Conservation (phyloP, 2,888 invertebrate genomes). For the Eupithecia pulchellata region DNA sequence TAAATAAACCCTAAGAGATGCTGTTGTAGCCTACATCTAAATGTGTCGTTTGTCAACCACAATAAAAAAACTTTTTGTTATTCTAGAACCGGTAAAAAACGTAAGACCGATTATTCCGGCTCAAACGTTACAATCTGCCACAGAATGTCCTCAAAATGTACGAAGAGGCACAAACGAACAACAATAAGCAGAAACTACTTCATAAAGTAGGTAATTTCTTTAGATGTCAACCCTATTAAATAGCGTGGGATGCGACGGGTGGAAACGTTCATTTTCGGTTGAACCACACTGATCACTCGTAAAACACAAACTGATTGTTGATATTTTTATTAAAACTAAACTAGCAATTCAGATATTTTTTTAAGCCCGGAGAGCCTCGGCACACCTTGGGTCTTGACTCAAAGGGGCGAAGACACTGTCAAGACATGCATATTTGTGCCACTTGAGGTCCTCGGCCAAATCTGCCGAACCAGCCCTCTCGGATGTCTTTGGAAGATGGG, state of each 20-base stretch:
- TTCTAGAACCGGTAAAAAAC: neutral
- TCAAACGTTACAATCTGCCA: neutral
- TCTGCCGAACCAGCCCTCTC: too few relatives aligned
- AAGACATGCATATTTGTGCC: too few relatives aligned
- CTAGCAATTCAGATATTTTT: too few relatives aligned
- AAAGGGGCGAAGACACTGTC: too few relatives aligned
- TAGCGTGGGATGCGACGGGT: slow-evolving; percentile 49
- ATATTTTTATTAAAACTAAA: too few relatives aligned
- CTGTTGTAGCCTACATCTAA: neutral
- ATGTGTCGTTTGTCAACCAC: neutral
- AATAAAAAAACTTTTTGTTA: neutral
- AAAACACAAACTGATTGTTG: neutral
- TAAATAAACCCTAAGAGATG: too few relatives aligned
- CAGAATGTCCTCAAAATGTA: neutral
- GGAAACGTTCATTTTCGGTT: slow-evolving; percentile 64
- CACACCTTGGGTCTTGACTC: too few relatives aligned
- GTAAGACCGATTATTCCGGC: neutral
- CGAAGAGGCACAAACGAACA: slow-evolving; percentile 8
- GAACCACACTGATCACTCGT: neutral
- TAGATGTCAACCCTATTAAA: slow-evolving; percentile 54
- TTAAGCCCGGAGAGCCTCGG: too few relatives aligned
- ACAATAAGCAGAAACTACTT: slow-evolving; percentile 9
- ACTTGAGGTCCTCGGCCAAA: too few relatives aligned
- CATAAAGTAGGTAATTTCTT: slow-evolving; percentile 14
- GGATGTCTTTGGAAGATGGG: too few relatives aligned